A percentile compares a stretch with the other conserved stretches of the same genome.
phyloP scores from a whole-genome alignment of 1,140 invertebrate species.

The Psix sp. region DNA sequence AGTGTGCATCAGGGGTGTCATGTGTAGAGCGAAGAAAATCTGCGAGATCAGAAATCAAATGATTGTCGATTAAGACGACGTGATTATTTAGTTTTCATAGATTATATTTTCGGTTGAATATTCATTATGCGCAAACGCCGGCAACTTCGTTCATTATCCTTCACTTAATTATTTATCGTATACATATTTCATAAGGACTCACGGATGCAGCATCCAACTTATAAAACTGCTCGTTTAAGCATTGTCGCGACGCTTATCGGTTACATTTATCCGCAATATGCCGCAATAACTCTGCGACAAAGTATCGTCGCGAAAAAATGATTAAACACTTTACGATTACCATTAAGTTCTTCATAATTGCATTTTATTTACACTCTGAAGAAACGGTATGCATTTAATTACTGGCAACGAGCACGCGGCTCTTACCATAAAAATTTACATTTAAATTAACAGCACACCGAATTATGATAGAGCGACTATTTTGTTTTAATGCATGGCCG shows the following conservation, averaged over 20 bases:
- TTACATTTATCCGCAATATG: constrained; percentile 35
- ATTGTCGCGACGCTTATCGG: constrained; percentile 31
- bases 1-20: too few species aligned
- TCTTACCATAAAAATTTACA: constrained; percentile 44
- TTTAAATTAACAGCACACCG: constrained; percentile 38
- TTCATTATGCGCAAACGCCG: not conserved
- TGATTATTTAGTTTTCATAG: not conserved
- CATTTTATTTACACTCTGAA: constrained; percentile 36
- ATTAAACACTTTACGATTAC: constrained; percentile 43
- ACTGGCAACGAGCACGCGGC: constrained; percentile 20
- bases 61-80: too few species aligned
- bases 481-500: constrained; percentile 24
- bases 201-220: not conserved
- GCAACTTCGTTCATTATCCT: constrained; percentile 1
- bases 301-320: constrained; percentile 31
- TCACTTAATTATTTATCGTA: constrained; percentile 1
- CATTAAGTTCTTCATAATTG: constrained; percentile 48
- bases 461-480: constrained; percentile 36
- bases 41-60: not conserved
- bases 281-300: constrained; percentile 39
- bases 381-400: constrained; percentile 42
- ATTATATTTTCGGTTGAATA: constrained; percentile 1
- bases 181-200: constrained; percentile 1
- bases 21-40: not conserved
- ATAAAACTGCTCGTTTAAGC: constrained; percentile 31